These are phyloP conservation scores for Trachelus stipa DNA, from an alignment of 2,888 invertebrate species.

Conservation along the genomic window DNA sequence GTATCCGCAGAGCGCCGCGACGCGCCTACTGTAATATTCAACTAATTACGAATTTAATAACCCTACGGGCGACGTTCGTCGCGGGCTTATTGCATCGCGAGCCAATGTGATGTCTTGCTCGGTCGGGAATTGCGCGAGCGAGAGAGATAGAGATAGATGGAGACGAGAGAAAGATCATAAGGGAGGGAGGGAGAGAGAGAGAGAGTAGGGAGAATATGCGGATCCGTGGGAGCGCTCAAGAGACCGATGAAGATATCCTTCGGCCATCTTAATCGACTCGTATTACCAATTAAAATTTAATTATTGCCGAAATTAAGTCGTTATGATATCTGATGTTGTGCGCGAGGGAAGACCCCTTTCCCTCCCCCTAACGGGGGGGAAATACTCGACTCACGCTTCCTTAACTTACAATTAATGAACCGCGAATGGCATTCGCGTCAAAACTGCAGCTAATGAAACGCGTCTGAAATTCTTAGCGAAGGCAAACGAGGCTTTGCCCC, in stretches of 20 bases:
- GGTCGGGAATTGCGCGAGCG: neutral
- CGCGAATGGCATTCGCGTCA: slow-evolving; percentile 5
- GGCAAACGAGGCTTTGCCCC: too few relatives aligned
- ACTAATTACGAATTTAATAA: slow-evolving; percentile 65
- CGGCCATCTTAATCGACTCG: slow-evolving; percentile 58
- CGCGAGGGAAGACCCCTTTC: neutral
- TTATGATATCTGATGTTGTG: slow-evolving; percentile 23
- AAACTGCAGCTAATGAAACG: neutral
- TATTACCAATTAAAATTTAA: slow-evolving; percentile 64
- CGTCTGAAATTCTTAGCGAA: neutral
- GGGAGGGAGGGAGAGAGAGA: slow-evolving; percentile 24
- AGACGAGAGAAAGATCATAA: slow-evolving; percentile 20
- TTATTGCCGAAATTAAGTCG: slow-evolving; percentile 56
- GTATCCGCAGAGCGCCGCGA: slow-evolving; percentile 25
- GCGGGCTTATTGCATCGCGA: slow-evolving; percentile 50
- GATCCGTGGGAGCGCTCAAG: neutral
- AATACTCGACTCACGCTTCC: too few relatives aligned
- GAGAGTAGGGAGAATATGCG: slow-evolving; percentile 24
- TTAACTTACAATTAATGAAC: neutral
- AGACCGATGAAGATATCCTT: slow-evolving; percentile 30
- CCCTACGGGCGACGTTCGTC: slow-evolving; percentile 43
- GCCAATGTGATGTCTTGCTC: slow-evolving; percentile 11
- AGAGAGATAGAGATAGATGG: slow-evolving; percentile 19
- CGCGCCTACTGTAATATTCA: slow-evolving; percentile 55
- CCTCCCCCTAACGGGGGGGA: too few relatives aligned